Conservation (phyloP, 2,113 vertebrate species). For the Psammodynastes pulverulentus region DNA sequence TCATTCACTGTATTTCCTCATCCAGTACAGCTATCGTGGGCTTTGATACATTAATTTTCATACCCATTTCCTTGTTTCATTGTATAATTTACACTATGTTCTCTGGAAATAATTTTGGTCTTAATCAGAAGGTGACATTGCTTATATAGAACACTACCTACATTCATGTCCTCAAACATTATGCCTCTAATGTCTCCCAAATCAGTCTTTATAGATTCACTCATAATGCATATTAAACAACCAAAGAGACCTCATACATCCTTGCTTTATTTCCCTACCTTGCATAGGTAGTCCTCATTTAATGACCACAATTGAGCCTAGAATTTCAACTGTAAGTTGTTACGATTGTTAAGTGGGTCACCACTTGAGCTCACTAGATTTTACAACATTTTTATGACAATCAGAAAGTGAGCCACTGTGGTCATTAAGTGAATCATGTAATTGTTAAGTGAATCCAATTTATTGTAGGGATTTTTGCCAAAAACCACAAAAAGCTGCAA, state of each 20-base stretch:
- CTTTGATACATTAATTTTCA: not conserved
- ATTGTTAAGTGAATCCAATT: no score
- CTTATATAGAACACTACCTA: not conserved
- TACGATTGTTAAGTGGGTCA: not conserved
- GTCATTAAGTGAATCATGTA: no score
- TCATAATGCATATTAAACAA: not conserved
- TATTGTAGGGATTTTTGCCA: no score
- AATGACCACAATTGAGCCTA: not conserved
- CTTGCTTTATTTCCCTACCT: not conserved
- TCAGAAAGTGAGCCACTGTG: no score
- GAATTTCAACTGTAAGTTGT: not conserved
- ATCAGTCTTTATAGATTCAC: not conserved
- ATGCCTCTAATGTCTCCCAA: not conserved
- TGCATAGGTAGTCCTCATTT: not conserved
- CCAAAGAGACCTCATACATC: not conserved
- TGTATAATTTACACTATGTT: not conserved
- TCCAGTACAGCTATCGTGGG: not conserved
- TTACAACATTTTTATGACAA: not conserved
- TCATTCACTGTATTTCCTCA: not conserved
- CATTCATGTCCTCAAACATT: not conserved
- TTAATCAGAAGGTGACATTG: not conserved
- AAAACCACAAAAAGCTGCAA: no score
- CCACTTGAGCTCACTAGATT: not conserved
- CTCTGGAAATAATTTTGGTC: not conserved
- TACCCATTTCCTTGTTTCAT: not conserved